Conservation (phyloP, 2,888 invertebrate genomes). For the Tachina fera region DNA sequence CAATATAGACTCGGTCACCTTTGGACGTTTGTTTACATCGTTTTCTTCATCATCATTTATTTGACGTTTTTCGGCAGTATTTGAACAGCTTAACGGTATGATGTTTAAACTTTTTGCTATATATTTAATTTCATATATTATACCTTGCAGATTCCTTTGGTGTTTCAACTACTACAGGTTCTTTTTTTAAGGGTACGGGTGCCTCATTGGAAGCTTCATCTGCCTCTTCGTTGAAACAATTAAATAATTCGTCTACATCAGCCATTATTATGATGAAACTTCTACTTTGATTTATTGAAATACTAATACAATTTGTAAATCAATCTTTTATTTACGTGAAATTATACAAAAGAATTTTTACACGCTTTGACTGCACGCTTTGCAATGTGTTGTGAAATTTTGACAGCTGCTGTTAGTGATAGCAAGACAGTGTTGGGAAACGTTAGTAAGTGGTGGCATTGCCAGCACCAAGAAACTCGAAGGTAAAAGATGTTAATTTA, state of each 20-base stretch:
- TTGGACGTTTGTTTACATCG: conserved; percentile 71
- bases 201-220: conserved; percentile 64
- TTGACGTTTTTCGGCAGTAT: conserved; percentile 64
- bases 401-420: conserved; percentile 20
- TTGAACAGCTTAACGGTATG: conserved; percentile 39
- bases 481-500: no score
- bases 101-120: neutral
- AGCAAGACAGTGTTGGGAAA: conserved; percentile 22
- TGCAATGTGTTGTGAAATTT: conserved; percentile 44
- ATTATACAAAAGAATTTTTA: conserved; percentile 30
- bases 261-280: conserved; percentile 73
- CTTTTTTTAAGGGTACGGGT: conserved; percentile 18
- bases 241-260: conserved; percentile 82
- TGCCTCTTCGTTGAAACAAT: conserved; percentile 80
- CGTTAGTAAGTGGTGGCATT: neutral
- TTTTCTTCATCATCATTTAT: conserved; percentile 46
- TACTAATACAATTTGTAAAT: conserved; percentile 17
- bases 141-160: conserved; percentile 63
- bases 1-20: conserved; percentile 78
- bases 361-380: conserved; percentile 58
- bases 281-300: neutral
- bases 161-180: conserved; percentile 4
- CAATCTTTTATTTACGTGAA: conserved; percentile 26
- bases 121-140: neutral
- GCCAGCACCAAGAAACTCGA: neutral